A percentile compares a stretch with the other conserved stretches of the same genome.
Evolutionary conservation across 2,888 invertebrate genomes (phyloP).

Genomic region (Eremobia ochroleuca): DNA sequence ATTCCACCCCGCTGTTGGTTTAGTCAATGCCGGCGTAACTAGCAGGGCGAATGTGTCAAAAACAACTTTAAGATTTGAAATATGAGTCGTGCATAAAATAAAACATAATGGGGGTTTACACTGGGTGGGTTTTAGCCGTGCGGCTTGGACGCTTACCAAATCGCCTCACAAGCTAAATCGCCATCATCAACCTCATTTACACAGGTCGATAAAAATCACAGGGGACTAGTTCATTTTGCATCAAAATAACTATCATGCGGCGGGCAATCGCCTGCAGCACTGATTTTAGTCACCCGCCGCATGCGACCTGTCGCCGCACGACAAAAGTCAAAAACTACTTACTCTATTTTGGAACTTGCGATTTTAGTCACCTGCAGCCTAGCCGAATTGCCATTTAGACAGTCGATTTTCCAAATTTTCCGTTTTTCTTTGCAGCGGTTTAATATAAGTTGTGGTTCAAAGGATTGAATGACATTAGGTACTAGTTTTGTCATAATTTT

Average conservation of each 20-base stretch:
- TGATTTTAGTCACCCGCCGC: not conserved
- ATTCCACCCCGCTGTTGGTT: constrained; percentile 2
- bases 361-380: not conserved
- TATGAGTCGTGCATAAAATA: not conserved
- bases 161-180: not conserved
- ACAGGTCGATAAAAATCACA: not conserved
- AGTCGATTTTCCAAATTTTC: not conserved
- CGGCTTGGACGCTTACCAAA: not conserved
- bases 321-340: no score
- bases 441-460: not conserved
- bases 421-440: not conserved
- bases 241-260: not conserved
- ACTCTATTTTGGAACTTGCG: no score
- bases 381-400: not conserved
- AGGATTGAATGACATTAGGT: not conserved
- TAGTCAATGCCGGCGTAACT: not conserved
- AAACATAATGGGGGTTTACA: not conserved
- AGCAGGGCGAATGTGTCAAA: not conserved
- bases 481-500: constrained; percentile 6
- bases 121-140: not conserved
- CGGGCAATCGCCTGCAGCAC: not conserved
- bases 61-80: not conserved
- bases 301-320: no score
- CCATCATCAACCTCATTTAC: not conserved
- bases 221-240: not conserved